Conservation (phyloP, 2,888 invertebrate genomes). For the Dynastes hyllus region DNA sequence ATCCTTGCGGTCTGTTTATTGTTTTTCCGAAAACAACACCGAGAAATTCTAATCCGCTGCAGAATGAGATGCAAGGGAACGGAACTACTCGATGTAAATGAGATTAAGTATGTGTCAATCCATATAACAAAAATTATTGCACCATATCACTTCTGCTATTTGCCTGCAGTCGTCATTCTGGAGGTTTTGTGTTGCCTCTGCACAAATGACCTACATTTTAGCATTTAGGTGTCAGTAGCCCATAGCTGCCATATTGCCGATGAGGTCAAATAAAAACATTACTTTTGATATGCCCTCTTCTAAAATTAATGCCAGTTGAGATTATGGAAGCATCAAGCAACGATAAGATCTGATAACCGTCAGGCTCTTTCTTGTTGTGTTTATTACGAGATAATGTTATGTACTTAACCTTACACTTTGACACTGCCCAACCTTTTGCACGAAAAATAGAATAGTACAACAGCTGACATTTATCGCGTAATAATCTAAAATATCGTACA, state of each 20-base stretch:
- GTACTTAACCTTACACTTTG: constrained; percentile 38
- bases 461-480: constrained; percentile 55
- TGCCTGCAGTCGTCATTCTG: constrained; percentile 25
- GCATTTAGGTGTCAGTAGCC: constrained; percentile 60
- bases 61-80: not conserved
- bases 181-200: constrained; percentile 40
- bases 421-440: constrained; percentile 19
- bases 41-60: constrained; percentile 11
- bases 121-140: constrained; percentile 19
- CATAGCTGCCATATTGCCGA: constrained; percentile 63
- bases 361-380: not conserved
- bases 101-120: constrained; percentile 5
- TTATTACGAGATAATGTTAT: constrained; percentile 21
- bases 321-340: not conserved
- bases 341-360: not conserved
- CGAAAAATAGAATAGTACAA: constrained; percentile 50
- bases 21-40: not conserved
- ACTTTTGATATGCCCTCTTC: not conserved
- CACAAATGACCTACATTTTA: constrained; percentile 62
- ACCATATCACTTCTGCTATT: constrained; percentile 42
- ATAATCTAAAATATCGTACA: not conserved
- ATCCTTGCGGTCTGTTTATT: constrained; percentile 27
- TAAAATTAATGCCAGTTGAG: not conserved
- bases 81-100: not conserved
- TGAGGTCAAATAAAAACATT: constrained; percentile 52